A percentile compares a stretch with the other conserved stretches of the same genome.
phyloP scores from a whole-genome alignment of 1,140 invertebrate genomes.

The Eueides isabella region DNA sequence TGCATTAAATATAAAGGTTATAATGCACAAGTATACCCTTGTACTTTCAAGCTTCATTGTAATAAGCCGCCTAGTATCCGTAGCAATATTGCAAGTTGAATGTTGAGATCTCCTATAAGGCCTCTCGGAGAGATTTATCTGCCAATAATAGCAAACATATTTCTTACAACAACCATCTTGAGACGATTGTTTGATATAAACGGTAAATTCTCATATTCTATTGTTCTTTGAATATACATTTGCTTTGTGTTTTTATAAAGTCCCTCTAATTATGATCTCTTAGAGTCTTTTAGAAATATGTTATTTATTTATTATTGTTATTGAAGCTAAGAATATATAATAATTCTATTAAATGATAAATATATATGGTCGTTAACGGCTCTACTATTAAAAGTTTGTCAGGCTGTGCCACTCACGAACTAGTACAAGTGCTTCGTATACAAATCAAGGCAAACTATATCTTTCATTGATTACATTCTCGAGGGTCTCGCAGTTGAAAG shows the following conservation, averaged over 20 bases:
- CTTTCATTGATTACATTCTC: slow-evolving; percentile 66
- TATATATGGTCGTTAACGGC: not conserved
- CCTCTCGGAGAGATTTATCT: slow-evolving; percentile 62
- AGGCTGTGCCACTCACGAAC: slow-evolving; percentile 6
- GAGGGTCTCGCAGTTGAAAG: slow-evolving; percentile 59
- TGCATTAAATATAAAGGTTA: slow-evolving; percentile 25
- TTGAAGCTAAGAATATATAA: not conserved
- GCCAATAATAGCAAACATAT: slow-evolving; percentile 60
- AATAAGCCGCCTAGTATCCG: slow-evolving; percentile 44
- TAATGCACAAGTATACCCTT: slow-evolving; percentile 21
- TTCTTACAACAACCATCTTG: slow-evolving; percentile 50
- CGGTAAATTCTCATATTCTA: slow-evolving; percentile 20
- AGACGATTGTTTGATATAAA: slow-evolving; percentile 49
- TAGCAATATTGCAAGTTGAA: slow-evolving; percentile 60
- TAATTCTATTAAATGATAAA: not conserved
- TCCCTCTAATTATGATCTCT: not conserved
- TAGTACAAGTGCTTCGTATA: slow-evolving; percentile 35
- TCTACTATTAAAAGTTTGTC: not conserved
- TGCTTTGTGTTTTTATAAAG: not conserved
- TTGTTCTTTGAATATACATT: slow-evolving; percentile 22
- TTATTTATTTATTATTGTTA: not conserved
- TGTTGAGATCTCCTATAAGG: slow-evolving; percentile 47
- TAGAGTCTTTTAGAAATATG: not conserved
- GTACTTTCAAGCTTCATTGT: slow-evolving; percentile 40
- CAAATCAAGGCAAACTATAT: slow-evolving; percentile 66